Evolutionary conservation across 2,113 vertebrate genomes (phyloP), one percentile per base, ranked within the genome.

Genomic region (Halcyon senegalensis): DNA sequence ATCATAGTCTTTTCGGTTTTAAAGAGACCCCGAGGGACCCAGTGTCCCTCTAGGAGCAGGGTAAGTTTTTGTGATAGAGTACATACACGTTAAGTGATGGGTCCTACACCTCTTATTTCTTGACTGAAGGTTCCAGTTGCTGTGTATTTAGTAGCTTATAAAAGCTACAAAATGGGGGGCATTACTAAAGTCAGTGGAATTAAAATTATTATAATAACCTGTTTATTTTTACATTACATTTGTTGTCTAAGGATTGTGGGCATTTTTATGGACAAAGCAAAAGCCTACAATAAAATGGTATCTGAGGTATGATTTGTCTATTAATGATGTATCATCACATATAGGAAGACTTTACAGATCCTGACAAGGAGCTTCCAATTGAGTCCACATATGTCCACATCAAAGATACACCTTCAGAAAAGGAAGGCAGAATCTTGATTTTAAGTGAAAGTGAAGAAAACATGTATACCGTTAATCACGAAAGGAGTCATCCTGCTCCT

Each of bases 401-500:
- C 83, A 98, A 96, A 95, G 98, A 98, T 10, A 95, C 97, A 7
- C 97, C 98, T 1, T 91, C 90, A 39, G 98, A 98, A 69, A 96
- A 97, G 62, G 98, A 98, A 84, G 59, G 97, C 70, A 97, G 96
- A 66, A 92, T 98, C 72, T 83, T 98, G 56, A 96, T 98, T 92
- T 93, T 98, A 77, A 95, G 97, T 15, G 94, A 97, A 90, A 97
- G 98, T 1, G 97, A 95, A 67, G 98, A 99, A 81, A 95, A 85
- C 19, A 95, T 98, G 70, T 98, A 97, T 81, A 97, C 97, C 41
- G 91, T 98, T 64, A 98, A 98, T 94, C 98, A 97, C 1, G 98
- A 99, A 76, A 97, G 77, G 88, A 97, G 97, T 94, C 97, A 98
- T 50, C 98, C 97, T 0, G 98, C 98, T 11, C 99, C 98, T 27